Evolutionary conservation across 2,888 invertebrate species (phyloP).

Genomic region (Lathronympha strigana): DNA sequence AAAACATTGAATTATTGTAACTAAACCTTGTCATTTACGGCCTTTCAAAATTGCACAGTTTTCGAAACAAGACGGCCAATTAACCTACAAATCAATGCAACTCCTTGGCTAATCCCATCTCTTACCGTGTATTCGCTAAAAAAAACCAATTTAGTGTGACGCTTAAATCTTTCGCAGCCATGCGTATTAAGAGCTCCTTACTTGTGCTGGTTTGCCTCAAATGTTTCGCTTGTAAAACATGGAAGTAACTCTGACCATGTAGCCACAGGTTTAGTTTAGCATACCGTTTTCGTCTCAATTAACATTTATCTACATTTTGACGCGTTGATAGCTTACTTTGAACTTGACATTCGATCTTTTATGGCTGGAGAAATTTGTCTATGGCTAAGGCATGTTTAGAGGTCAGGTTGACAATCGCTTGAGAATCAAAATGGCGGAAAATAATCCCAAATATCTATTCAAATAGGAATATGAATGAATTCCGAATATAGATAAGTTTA

Average conservation of each 20-base stretch:
- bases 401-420: not conserved
- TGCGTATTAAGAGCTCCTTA: not conserved
- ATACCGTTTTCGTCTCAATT: conserved; percentile 37
- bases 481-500: not conserved
- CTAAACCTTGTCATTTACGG: not conserved
- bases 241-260: not conserved
- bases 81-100: conserved; percentile 38
- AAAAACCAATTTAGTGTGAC: not conserved
- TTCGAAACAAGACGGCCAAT: conserved; percentile 27
- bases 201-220: not conserved
- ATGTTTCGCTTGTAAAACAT: not conserved
- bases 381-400: not conserved
- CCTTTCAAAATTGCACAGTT: not conserved
- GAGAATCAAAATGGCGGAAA: not conserved
- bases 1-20: not conserved
- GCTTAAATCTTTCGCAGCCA: not conserved
- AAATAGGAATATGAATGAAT: not conserved
- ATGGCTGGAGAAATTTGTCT: conserved; percentile 31
- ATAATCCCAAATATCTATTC: not conserved
- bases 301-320: conserved; percentile 40
- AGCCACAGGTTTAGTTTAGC: conserved; percentile 13
- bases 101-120: conserved; percentile 6
- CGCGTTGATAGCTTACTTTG: conserved; percentile 34
- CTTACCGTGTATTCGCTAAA: not conserved
- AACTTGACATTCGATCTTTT: conserved; percentile 36